phyloP scores from a whole-genome alignment of 2,797 vertebrate genomes.

The Eupleurogrammus muticus region DNA sequence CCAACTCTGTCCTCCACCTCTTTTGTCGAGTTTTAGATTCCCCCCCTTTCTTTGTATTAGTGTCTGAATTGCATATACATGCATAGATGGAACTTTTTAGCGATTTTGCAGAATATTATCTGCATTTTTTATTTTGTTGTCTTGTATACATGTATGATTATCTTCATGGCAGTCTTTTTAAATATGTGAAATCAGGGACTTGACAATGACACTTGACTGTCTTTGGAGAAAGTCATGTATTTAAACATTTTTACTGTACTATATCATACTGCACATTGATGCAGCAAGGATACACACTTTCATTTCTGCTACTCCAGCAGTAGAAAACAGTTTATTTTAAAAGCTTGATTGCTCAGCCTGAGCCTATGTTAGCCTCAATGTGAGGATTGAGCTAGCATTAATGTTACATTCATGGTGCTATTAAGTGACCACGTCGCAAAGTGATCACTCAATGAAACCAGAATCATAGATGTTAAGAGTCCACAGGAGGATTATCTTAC shows the following conservation, averaged over 20 bases:
- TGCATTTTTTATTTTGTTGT: conserved; percentile 54
- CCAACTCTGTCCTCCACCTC: conserved; percentile 30
- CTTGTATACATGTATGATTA: conserved; percentile 49
- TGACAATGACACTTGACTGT: conserved; percentile 61
- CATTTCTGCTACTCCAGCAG: conserved; percentile 50
- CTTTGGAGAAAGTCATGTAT: conserved; percentile 48
- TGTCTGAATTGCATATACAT: conserved; percentile 51
- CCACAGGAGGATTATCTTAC: conserved; percentile 13
- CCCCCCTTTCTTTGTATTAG: conserved; percentile 48
- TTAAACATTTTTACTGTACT: conserved; percentile 55
- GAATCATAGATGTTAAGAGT: conserved; percentile 14
- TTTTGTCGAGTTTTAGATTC: conserved; percentile 46
- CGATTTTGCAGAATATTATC: conserved; percentile 54
- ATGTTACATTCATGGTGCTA: conserved; percentile 59
- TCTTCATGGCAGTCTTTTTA: conserved; percentile 63
- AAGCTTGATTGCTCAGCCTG: conserved; percentile 32
- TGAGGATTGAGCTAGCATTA: conserved; percentile 34
- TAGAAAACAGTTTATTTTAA: conserved; percentile 48
- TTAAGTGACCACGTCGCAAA: conserved; percentile 44
- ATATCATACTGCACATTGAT: conserved; percentile 52
- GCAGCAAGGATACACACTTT: conserved; percentile 53
- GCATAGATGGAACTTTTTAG: conserved; percentile 60
- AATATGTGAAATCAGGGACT: conserved; percentile 77
- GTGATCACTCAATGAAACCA: conserved; percentile 17
- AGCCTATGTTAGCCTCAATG: conserved; percentile 27